Base-by-base conservation (phyloP, 2,888 invertebrate species). In the Apoderus coryli region DNA sequence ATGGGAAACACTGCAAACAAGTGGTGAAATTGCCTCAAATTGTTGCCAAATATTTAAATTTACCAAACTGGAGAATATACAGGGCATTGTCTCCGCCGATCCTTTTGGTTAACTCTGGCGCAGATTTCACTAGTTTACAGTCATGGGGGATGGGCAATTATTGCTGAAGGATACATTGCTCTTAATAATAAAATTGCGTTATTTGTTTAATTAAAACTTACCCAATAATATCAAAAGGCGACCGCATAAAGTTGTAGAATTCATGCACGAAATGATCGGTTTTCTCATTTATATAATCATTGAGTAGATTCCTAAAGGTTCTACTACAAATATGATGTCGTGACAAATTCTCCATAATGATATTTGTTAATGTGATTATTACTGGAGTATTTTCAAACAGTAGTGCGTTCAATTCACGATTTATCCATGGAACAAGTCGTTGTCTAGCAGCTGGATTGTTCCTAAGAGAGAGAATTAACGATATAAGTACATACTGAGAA, bases 191-290 rank as follows among this genome's bases (percentile, higher is more conserved):
- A 19, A 19, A 19, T 19, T 19, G n/a, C n/a, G n/a, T n/a, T n/a
- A n/a, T n/a, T n/a, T n/a, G n/a, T n/a, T n/a, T n/a, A n/a, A n/a
- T n/a, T n/a, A n/a, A n/a, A n/a, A n/a, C n/a, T n/a, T n/a, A n/a
- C n/a, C n/a, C n/a, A n/a, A n/a, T n/a, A n/a, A 92, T 72, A 50
- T 86, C 86, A 53, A 75, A 84, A 0, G 85, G 84, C 7, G 88
- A 86, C 14, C 78, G 68, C 16, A 92, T 86, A 59, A 80, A 93
- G 53, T 74, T 75, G 45, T 76, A 72, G 36, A 93, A 68, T 52
- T 93, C 92, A 52, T 92, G 89, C 16, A 85, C 67, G 53, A 93
- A 93, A 56, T 92, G 92, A 34, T 74, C 70, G 0, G 88, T 82
- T 41, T 75, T 65, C 1, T 63, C 60, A 11, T 75, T 72, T 37